Base-by-base conservation (phyloP, 2,113 vertebrate species). In the Apodemus sylvaticus region DNA sequence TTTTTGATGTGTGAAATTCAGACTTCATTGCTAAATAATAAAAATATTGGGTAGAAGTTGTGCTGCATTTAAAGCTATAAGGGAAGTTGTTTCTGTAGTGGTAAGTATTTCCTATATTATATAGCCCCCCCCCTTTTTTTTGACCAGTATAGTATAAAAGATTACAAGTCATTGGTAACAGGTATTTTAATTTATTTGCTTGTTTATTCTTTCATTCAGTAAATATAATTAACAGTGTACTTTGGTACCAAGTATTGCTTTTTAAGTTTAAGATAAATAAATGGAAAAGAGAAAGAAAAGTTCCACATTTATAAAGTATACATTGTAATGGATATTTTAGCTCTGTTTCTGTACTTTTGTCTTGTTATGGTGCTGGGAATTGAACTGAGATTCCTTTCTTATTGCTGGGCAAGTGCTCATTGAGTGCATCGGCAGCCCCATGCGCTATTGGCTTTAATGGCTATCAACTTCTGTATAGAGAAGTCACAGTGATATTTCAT, bases 131-230 rank as follows among this genome's bases (percentile, higher is more conserved):
- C 26, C 20, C 39, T 91, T 97, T 34, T 14, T 95, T 94, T 2
- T 58, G 22, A 93, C 66, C 55, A 91, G 24, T 74, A 20, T 58
- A 45, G 36, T 93, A 42, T 87, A n/a, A 55, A 95, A 91, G 48
- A 88, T 42, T 64, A 76, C 1, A 71, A 51, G 34, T 70, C 34
- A 94, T 90, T 85, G 86, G 91, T 83, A 94, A 31, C 60, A 86
- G 68, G 1, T 76, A 79, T 94, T 93, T 96, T 94, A 77, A 74
- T 89, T 90, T 53, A 26, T 90, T 86, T n/a, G 11, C 81, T 83
- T 29, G 17, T 68, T 95, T 29, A 79, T 86, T 90, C 29, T 12
- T 64, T 77, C 29, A 81, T 73, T 95, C 17, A 5, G 48, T 22
- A 87, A 66, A 71, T 88, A 51, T 76, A 10, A 93, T 12, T 92